Conservation (phyloP, 1,140 invertebrate genomes). For the Cyclargus thomasi region DNA sequence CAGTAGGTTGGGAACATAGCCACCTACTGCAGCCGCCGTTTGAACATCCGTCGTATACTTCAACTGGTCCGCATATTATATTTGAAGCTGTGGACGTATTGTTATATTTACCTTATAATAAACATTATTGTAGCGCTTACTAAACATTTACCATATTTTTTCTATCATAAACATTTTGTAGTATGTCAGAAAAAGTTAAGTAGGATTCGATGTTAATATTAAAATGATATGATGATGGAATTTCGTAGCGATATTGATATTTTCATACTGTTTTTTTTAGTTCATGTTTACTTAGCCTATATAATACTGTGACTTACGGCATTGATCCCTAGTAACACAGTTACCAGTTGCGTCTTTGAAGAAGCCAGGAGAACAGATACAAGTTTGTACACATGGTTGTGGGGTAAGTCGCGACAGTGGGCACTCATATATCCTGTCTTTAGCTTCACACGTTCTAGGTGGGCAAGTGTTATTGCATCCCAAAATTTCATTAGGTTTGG, state of each 20-base stretch:
- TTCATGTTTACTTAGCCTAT: too few species aligned
- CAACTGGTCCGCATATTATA: constrained; percentile 24
- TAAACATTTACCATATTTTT: too few species aligned
- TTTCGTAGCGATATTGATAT: too few species aligned
- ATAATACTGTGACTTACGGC: not conserved
- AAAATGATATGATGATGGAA: too few species aligned
- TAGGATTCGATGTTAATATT: too few species aligned
- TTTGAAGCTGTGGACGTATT: constrained; percentile 12
- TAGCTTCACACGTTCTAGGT: not conserved
- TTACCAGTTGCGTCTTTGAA: not conserved
- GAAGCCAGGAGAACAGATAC: not conserved
- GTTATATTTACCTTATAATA: too few species aligned
- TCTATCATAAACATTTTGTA: too few species aligned
- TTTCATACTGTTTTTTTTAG: not conserved
- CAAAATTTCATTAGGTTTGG: not conserved
- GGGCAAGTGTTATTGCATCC: constrained; percentile 12
- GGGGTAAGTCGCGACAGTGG: not conserved
- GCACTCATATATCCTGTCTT: not conserved
- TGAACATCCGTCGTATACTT: constrained; percentile 24
- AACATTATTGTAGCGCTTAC: too few species aligned
- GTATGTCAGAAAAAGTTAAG: too few species aligned
- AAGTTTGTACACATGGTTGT: not conserved
- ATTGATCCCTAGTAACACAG: constrained; percentile 2
- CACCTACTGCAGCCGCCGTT: constrained; percentile 31
- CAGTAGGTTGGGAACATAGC: constrained; percentile 28